phyloP scores from a whole-genome alignment of 2,113 vertebrate genomes.

The Pungitius pungitius region DNA sequence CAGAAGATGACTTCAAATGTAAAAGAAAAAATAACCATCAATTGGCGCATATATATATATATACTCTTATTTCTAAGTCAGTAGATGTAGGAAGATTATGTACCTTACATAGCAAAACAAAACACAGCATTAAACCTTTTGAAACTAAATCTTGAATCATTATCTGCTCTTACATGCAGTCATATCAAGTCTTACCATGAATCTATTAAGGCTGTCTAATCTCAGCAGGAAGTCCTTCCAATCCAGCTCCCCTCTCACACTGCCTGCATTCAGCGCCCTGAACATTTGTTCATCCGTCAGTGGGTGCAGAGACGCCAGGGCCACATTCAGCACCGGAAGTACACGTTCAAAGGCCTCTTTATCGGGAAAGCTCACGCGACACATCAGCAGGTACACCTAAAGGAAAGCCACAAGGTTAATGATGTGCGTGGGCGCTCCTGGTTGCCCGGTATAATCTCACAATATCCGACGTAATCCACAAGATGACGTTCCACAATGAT shows the following conservation, averaged over 20 bases:
- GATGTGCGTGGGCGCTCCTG: background rate
- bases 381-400: conserved; percentile 93
- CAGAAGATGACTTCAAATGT: background rate
- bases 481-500: background rate
- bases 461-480: conserved; percentile 3
- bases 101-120: background rate
- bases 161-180: conserved; percentile 3
- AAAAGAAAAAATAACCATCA: background rate
- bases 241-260: conserved; percentile 85
- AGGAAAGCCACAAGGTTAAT: conserved; percentile 4
- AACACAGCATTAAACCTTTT: background rate
- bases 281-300: conserved; percentile 98
- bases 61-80: background rate
- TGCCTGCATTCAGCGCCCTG: conserved; percentile 92
- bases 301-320: conserved; percentile 93
- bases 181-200: conserved; percentile 84
- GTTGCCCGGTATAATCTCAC: background rate
- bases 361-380: conserved; percentile 92
- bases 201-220: conserved; percentile 91
- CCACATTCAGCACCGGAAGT: conserved; percentile 92
- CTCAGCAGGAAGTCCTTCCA: conserved; percentile 96
- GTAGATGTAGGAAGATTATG: background rate
- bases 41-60: background rate
- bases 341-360: conserved; percentile 90
- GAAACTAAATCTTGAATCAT: conserved; percentile 27